Evolutionary conservation across 2,888 invertebrate genomes (phyloP).

Genomic region (Eutolmus rufibarbis): DNA sequence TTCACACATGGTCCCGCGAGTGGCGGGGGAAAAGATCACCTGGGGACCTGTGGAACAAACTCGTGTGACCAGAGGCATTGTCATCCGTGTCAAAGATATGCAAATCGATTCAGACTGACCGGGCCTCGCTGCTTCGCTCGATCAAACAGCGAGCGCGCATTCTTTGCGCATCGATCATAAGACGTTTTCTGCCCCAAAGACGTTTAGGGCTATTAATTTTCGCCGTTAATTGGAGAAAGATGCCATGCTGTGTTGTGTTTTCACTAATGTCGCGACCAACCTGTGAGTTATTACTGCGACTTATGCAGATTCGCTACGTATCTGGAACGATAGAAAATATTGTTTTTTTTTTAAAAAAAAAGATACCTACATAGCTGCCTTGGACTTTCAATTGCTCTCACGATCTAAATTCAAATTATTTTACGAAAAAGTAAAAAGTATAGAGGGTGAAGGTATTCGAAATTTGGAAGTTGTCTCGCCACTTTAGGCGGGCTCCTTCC

Average conservation of each 20-base stretch:
- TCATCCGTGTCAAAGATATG: conserved; percentile 42
- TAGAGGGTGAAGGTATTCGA: neutral
- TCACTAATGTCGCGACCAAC: neutral
- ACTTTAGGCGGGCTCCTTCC: neutral
- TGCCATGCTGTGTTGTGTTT: neutral
- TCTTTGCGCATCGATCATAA: conserved; percentile 34
- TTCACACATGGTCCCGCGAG: conserved; percentile 18
- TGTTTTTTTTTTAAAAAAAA: neutral
- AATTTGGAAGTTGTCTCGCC: neutral
- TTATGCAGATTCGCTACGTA: neutral
- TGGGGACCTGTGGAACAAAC: conserved; percentile 14
- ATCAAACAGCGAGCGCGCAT: neutral
- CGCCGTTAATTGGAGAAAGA: neutral
- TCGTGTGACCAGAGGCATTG: conserved; percentile 37
- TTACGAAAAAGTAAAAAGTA: neutral
- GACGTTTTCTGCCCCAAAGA: neutral
- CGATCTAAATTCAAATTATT: neutral
- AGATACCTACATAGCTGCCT: neutral
- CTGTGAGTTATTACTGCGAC: neutral
- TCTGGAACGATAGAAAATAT: neutral
- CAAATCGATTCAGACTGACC: conserved; percentile 25
- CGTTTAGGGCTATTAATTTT: neutral
- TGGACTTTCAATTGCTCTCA: neutral
- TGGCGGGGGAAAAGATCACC: conserved; percentile 29
- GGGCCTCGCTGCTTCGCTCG: neutral